A percentile compares a stretch with the other conserved stretches of the same genome.
Evolutionary conservation across 1,140 invertebrate genomes (phyloP).

Genomic region (Pseudomyrmex cubaensis): DNA sequence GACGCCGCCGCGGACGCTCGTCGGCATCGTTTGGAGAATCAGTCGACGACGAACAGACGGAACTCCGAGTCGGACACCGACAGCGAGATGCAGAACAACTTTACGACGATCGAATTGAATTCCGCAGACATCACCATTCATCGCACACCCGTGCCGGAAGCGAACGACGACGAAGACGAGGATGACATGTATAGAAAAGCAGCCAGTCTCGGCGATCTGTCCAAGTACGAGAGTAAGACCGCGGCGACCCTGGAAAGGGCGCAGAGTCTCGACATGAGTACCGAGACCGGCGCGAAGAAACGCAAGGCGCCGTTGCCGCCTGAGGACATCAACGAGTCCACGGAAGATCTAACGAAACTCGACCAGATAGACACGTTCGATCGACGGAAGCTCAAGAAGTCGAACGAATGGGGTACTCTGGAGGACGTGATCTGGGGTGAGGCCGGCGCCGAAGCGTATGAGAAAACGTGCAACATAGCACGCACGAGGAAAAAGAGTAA

Average conservation of each 20-base stretch:
- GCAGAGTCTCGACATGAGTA: constrained; percentile 92
- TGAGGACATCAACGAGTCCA: constrained; percentile 86
- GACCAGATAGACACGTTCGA: constrained; percentile 89
- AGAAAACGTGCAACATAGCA: constrained; percentile 35
- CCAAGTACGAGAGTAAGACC: constrained; percentile 88
- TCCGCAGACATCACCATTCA: constrained; percentile 91
- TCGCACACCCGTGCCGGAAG: constrained; percentile 87
- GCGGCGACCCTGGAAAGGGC: constrained; percentile 90
- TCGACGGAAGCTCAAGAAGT: constrained; percentile 89
- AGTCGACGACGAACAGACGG: constrained; percentile 66
- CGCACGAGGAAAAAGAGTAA: constrained; percentile 73
- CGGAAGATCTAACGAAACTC: constrained; percentile 87
- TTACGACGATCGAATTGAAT: constrained; percentile 89
- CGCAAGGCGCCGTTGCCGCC: constrained; percentile 87
- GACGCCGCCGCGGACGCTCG: constrained; percentile 69
- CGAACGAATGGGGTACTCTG: constrained; percentile 91
- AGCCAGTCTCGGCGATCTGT: constrained; percentile 92
- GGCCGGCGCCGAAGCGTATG: constrained; percentile 55
- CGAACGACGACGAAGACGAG: constrained; percentile 84
- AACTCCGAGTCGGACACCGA: constrained; percentile 86
- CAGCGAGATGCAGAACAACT: constrained; percentile 82
- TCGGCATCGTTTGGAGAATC: constrained; percentile 66
- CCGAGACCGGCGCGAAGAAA: constrained; percentile 89
- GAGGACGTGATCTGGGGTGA: constrained; percentile 89
- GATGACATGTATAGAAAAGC: constrained; percentile 91